Percentiles rank a stretch among this genome's conserved stretches.
Evolutionary conservation across 2,797 vertebrate genomes (phyloP).

Genomic region (Oreochromis grahami): DNA sequence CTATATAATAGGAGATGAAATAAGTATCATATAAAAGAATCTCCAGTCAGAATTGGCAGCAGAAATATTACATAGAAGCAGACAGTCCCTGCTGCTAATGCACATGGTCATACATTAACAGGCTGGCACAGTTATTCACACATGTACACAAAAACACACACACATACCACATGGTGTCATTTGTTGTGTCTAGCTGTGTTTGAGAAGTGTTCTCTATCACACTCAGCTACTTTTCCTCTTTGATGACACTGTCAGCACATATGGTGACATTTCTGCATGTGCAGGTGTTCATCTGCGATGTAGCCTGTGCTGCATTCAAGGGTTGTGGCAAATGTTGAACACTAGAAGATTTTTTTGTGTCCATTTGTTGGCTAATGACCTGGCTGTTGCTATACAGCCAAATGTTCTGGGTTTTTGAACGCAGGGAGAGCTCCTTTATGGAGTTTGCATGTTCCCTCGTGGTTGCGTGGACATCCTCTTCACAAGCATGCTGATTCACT

Average conservation of each 20-base stretch:
- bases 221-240: not conserved
- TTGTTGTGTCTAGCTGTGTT: not conserved
- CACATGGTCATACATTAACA: not conserved
- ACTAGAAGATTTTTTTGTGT: not conserved
- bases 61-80: not conserved
- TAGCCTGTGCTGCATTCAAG: not conserved
- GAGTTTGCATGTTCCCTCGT: not conserved
- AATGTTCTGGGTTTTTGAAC: not conserved
- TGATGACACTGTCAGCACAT: not conserved
- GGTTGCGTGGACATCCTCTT: accelerated
- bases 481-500: not conserved
- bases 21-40: not conserved
- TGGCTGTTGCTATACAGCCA: not conserved
- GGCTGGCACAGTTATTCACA: not conserved
- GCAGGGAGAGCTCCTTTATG: not conserved
- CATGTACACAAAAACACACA: not conserved
- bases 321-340: not conserved
- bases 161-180: not conserved
- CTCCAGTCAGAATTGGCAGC: accelerated
- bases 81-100: not conserved
- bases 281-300: not conserved
- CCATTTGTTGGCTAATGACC: not conserved
- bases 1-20: not conserved
- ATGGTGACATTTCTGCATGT: not conserved
- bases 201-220: not conserved